These are phyloP conservation scores for Megalopta genalis DNA, from an alignment of 1,140 invertebrate genomes.

Conservation along the genomic window DNA sequence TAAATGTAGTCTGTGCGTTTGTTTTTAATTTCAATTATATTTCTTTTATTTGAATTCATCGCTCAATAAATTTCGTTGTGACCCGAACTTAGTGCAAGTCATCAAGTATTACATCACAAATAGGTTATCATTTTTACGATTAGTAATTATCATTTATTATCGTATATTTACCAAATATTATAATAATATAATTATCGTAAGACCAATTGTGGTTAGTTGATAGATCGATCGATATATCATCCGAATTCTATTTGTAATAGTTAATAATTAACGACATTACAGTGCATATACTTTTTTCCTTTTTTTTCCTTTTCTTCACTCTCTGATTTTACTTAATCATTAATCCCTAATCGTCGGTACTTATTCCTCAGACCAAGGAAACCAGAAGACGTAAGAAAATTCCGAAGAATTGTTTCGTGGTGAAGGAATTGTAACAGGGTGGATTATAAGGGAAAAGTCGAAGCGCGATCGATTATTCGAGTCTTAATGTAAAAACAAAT, in stretches of 20 bases:
- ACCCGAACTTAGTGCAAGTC: conserved; percentile 78
- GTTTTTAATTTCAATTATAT: conserved; percentile 79
- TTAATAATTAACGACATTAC: conserved; percentile 76
- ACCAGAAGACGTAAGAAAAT: conserved; percentile 46
- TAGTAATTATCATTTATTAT: conserved; percentile 75
- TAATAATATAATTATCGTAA: conserved; percentile 74
- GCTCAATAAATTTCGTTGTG: conserved; percentile 78
- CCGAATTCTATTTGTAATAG: conserved; percentile 68
- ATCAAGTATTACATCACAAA: conserved; percentile 79
- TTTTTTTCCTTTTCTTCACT: conserved; percentile 49
- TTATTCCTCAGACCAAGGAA: conserved; percentile 46
- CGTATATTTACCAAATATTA: conserved; percentile 70
- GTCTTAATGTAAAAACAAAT: neutral
- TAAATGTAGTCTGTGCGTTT: conserved; percentile 76
- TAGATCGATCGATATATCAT: conserved; percentile 69
- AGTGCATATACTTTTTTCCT: conserved; percentile 74
- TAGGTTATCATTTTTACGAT: conserved; percentile 74
- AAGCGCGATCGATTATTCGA: neutral
- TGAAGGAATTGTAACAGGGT: conserved; percentile 24
- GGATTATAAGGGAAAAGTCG: conserved; percentile 4
- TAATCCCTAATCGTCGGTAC: conserved; percentile 50
- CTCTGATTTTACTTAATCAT: conserved; percentile 55
- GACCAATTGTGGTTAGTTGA: conserved; percentile 71
- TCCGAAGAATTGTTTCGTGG: conserved; percentile 27
- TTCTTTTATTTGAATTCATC: conserved; percentile 81